Base-by-base conservation (phyloP, 2,113 vertebrate genomes). In the Spea bombifrons region DNA sequence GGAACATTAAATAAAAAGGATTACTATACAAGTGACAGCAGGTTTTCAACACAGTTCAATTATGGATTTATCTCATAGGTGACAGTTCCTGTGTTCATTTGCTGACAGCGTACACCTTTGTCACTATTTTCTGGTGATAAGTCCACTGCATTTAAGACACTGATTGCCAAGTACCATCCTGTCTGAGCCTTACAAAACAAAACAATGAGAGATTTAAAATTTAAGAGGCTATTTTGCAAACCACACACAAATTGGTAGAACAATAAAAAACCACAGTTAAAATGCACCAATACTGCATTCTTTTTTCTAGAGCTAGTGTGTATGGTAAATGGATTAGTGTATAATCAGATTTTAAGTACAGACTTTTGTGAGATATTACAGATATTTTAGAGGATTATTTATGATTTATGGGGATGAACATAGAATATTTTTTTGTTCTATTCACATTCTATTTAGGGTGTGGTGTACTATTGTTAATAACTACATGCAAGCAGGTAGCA, bases 341-440 rank as follows among this genome's bases (percentile, higher is more conserved):
- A 44, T 70, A 77, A 70, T 69, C 16, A 77, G 47, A 77, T 70
- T 70, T 70, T 77, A 77, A 77, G 75, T 70, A 77, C 55, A 47
- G 75, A 44, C 67, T 76, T 76, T 68, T 69, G 44, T 57, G 52
- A 68, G 52, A 76, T 75, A 75, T 66, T 61, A 10, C 44, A 44
- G 44, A 73, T 64, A 63, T 65, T 76, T 70, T 53, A 50, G 17
- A 30, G 66, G 66, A 70, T 77, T 77, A 77, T 70, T 70, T 59
- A 53, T 48, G 15, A 63, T 70, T 77, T 77, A 70, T 70, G 66
- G 16, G 75, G 68, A 76, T 30, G 50, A 76, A 63, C 57, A 30
- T 49, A 44, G 70, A 44, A 76, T 69, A 70, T 69, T 16, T 66
- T 44, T 61, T 16, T 55, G 43, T 57, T 49, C 17, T 7, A 44